Evolutionary conservation across 2,113 vertebrate genomes (phyloP).

Genomic region (Lasiurus borealis): DNA sequence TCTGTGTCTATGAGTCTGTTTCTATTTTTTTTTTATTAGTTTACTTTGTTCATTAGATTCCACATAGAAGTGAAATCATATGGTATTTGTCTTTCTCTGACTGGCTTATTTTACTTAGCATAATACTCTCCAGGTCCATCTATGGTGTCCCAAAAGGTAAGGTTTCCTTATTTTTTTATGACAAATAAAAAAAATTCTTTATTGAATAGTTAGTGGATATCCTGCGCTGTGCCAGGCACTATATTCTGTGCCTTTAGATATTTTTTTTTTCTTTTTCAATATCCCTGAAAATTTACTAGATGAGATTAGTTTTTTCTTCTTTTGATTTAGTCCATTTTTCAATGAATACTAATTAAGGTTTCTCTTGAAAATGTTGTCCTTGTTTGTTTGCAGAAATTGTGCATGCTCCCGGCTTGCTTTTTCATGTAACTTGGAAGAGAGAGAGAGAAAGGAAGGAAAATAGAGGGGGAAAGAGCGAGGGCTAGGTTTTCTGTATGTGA

Average conservation of each 20-base stretch:
- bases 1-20: not conserved
- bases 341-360: not conserved
- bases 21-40: not conserved
- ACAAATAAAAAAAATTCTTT: not conserved
- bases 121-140: not conserved
- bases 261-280: not conserved
- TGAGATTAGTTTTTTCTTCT: not conserved
- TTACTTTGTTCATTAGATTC: not conserved
- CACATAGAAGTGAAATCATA: not conserved
- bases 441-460: not conserved
- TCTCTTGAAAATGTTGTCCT: not conserved
- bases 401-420: not conserved
- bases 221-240: not conserved
- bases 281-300: not conserved
- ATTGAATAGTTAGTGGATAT: not conserved
- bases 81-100: not conserved
- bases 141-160: not conserved
- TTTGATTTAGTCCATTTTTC: slow-evolving; percentile 46
- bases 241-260: not conserved
- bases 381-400: not conserved
- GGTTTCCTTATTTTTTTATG: not conserved
- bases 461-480: not conserved
- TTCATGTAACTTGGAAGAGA: not conserved
- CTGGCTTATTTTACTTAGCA: not conserved
- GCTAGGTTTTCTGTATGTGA: not conserved